phyloP scores from a whole-genome alignment of 2,797 vertebrate genomes.

The Gambusia yucatana region DNA sequence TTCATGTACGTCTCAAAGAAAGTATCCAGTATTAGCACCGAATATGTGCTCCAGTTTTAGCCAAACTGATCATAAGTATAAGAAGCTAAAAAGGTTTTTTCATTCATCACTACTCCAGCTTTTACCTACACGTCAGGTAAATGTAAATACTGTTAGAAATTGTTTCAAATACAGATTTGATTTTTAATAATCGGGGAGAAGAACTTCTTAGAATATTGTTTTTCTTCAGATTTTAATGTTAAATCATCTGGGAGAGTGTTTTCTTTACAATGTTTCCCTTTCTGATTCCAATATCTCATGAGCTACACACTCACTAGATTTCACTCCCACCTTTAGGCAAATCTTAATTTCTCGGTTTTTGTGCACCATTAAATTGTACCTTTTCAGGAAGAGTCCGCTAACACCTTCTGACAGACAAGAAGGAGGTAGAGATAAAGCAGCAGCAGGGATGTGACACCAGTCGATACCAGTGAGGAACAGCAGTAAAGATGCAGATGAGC shows the following conservation, averaged over 20 bases:
- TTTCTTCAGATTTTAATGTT: background rate
- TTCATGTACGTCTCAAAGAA: background rate
- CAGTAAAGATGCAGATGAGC: conserved; percentile 21
- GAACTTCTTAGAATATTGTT: background rate
- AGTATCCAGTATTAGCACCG: background rate
- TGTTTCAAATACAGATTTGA: background rate
- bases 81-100: background rate
- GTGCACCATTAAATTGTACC: background rate
- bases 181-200: background rate
- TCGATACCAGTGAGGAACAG: conserved; percentile 18
- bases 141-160: background rate
- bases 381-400: conserved; percentile 18
- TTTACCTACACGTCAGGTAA: background rate
- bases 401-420: conserved; percentile 19
- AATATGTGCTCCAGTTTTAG: background rate
- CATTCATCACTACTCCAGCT: background rate
- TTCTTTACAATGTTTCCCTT: background rate
- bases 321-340: conserved; percentile 9
- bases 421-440: conserved; percentile 18
- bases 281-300: background rate
- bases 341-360: background rate
- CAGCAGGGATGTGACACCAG: conserved; percentile 32
- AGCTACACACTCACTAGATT: conserved; percentile 1
- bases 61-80: background rate
- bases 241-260: background rate